Evolutionary conservation across 2,797 vertebrate genomes (phyloP).

Genomic region (Sardinella longiceps): DNA sequence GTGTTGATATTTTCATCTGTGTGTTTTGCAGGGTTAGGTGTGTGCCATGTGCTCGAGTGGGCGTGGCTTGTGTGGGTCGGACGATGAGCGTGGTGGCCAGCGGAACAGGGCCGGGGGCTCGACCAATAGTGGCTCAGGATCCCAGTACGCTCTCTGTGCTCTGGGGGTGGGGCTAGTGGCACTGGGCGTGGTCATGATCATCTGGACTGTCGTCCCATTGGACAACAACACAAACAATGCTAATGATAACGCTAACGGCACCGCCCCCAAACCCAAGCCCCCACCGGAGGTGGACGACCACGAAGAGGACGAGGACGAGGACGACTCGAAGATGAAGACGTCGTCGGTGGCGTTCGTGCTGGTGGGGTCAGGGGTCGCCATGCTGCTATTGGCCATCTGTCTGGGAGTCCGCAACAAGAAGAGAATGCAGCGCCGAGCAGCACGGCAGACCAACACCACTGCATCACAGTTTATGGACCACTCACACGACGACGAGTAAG

Average conservation of each 20-base stretch:
- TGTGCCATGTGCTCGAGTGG: background rate
- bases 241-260: no score
- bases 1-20: no score
- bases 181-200: slow-evolving; percentile 92
- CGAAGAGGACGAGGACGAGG: background rate
- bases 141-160: slow-evolving; percentile 91
- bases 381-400: slow-evolving; percentile 87
- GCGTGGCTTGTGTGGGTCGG: slow-evolving; percentile 13
- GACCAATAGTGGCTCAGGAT: slow-evolving; percentile 76
- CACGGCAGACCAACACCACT: slow-evolving; percentile 46
- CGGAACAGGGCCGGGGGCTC: slow-evolving; percentile 58
- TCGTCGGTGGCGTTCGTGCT: slow-evolving; percentile 89
- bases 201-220: slow-evolving; percentile 89
- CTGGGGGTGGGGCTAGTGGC: slow-evolving; percentile 91
- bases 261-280: slow-evolving; percentile 38
- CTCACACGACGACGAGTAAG: no score
- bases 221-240: slow-evolving; percentile 33
- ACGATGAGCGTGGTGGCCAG: slow-evolving; percentile 63
- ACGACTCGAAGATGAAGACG: slow-evolving; percentile 67
- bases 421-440: slow-evolving; percentile 52
- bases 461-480: no score
- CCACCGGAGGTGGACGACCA: background rate
- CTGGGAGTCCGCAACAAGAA: slow-evolving; percentile 83
- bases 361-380: slow-evolving; percentile 79
- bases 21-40: background rate